Evolutionary conservation across 1,140 invertebrate species (phyloP).

Genomic region (Heliconius melpomene): DNA sequence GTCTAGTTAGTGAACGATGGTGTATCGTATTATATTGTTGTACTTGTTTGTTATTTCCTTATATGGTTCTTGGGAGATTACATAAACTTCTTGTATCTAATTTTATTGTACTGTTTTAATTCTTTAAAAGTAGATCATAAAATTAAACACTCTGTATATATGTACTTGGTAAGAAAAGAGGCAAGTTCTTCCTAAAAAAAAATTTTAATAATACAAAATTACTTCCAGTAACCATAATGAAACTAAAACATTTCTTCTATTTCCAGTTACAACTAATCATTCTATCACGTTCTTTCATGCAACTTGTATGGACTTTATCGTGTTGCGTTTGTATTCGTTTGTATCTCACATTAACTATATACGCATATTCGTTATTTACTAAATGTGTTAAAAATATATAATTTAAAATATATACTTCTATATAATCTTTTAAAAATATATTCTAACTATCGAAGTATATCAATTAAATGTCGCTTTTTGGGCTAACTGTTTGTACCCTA

Average conservation of each 20-base stretch:
- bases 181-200: not conserved
- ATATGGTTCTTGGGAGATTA: conserved; percentile 24
- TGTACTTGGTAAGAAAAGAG: not conserved
- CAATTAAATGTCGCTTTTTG: conserved; percentile 7
- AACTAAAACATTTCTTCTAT: conserved; percentile 46
- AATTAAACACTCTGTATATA: not conserved
- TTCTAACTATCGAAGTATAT: not conserved
- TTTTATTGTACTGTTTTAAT: not conserved
- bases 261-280: conserved; percentile 61
- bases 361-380: conserved; percentile 36
- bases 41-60: conserved; percentile 19
- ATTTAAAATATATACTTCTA: no score
- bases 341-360: conserved; percentile 29
- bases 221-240: conserved; percentile 42
- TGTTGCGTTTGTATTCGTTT: conserved; percentile 48
- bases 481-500: not conserved
- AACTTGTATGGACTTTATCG: conserved; percentile 62
- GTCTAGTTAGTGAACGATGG: conserved; percentile 22
- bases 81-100: not conserved
- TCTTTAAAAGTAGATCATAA: not conserved
- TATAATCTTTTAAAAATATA: no score
- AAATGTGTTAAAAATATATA: no score
- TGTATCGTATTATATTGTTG: conserved; percentile 21
- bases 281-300: conserved; percentile 67
- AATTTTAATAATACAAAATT: not conserved